phyloP scores from a whole-genome alignment of 2,113 vertebrate genomes.

The Phaethornis superciliosus region DNA sequence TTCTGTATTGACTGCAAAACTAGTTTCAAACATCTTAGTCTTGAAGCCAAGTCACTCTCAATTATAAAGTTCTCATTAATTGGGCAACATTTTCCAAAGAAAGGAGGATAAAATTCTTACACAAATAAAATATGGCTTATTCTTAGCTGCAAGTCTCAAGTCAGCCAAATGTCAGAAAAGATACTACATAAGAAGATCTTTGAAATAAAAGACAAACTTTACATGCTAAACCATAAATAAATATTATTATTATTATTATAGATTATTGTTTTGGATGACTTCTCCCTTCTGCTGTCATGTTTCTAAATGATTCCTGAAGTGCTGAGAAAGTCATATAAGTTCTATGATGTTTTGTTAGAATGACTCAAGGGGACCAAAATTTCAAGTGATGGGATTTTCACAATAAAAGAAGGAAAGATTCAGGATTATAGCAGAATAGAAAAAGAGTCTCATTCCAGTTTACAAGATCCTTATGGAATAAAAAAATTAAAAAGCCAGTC shows the following conservation, averaged over 20 bases:
- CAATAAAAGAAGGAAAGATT: neutral
- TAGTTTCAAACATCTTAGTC: neutral
- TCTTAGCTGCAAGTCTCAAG: neutral
- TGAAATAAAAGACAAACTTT: neutral
- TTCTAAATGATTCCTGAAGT: neutral
- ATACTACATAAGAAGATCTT: neutral
- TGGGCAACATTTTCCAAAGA: neutral
- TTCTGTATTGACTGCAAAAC: neutral
- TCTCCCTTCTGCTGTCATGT: rapidly evolving
- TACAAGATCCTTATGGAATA: neutral
- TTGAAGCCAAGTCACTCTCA: neutral
- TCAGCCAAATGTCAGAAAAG: neutral
- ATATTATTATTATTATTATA: neutral
- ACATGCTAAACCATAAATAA: neutral
- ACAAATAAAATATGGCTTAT: neutral
- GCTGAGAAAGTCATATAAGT: neutral
- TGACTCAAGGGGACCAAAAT: neutral
- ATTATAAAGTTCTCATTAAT: neutral
- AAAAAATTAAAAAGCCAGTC: neutral
- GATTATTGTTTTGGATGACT: neutral
- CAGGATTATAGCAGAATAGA: neutral
- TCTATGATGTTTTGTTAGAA: neutral
- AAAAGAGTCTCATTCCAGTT: neutral
- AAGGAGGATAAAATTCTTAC: neutral
- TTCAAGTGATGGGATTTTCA: neutral